Conservation (phyloP, 2,797 vertebrate species). For the Threskiornis aethiopicus region DNA sequence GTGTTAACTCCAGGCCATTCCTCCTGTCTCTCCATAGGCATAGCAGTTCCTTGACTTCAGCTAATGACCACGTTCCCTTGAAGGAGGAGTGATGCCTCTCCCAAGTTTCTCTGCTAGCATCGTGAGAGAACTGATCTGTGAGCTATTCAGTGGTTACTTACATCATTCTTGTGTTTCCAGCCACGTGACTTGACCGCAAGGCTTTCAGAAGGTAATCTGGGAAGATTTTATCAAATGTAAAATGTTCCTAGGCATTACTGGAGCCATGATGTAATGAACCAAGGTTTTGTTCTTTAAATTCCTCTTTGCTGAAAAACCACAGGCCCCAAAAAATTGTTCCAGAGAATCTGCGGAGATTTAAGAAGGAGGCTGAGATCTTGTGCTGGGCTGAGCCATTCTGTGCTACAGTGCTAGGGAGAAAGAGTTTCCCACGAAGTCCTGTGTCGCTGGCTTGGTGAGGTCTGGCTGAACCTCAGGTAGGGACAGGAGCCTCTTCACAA, state of each 20-base stretch:
- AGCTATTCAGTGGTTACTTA: slow-evolving; percentile 40
- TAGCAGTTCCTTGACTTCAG: neutral
- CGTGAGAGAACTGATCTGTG: neutral
- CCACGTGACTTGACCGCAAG: neutral
- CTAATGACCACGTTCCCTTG: neutral
- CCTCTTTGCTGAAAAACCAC: slow-evolving; percentile 39
- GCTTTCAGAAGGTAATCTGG: slow-evolving; percentile 60
- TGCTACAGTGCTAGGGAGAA: neutral
- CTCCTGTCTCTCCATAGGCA: neutral
- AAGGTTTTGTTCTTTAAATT: slow-evolving; percentile 47
- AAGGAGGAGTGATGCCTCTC: neutral
- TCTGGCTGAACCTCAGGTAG: neutral
- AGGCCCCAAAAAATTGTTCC: neutral
- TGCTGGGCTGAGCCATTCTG: neutral
- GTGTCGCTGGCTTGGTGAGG: neutral
- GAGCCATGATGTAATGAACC: slow-evolving; percentile 51
- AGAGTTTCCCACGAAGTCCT: neutral
- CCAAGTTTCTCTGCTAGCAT: neutral
- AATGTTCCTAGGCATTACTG: slow-evolving; percentile 49
- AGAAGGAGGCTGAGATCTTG: neutral
- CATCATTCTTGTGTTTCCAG: slow-evolving; percentile 22
- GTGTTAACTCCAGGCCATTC: neutral
- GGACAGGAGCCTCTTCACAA: neutral
- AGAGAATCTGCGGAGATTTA: neutral
- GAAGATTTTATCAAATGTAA: slow-evolving; percentile 51